Evolutionary conservation across 2,797 vertebrate species (phyloP), one percentile per base, ranked within the genome.

Genomic region (Tinamus major): DNA sequence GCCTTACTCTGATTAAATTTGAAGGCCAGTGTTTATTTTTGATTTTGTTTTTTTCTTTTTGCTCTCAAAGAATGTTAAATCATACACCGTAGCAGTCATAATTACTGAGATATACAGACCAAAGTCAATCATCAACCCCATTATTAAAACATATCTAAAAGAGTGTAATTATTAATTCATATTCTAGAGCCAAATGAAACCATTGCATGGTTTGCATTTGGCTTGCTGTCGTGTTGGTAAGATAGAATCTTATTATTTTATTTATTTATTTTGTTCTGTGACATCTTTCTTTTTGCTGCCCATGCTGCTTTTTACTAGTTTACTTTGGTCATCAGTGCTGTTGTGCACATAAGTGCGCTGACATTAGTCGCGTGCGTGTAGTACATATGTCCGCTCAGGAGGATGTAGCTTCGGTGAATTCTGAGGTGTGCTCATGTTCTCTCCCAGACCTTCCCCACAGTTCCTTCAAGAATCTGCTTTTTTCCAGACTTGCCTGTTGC

Each of bases 21-120:
- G 48, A 96, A 97, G 94, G 93, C 95, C 96, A 95, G 91, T 97
- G 95, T 93, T 95, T 94, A 58, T 87, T 96, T 91, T 93, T 93
- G 3, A 4, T 85, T 95, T 70, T 59, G 9, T 69, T 93, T 94
- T 90, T 91, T 93, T 42, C 85, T 96, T 95, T 95, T 96, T 94
- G 42, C 89, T 95, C 63, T 97, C 95, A 93, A 92, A 97, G 96
- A 97, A 96, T 94, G 95, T 96, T 93, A 87, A 91, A 94, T 95
- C 94, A 96, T 91, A 93, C 91, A 89, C 63, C 19, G 37, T 92
- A 96, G 96, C 97, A 96, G 79, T 97, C 96, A 86, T 81, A 76
- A 92, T 96, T 97, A 97, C 92, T 96, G 93, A 97, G 96, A 95
- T 89, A 94, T 97, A 97, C 94, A 98, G 97, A 98, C 97, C 97